Base-by-base conservation (phyloP, 2,888 invertebrate genomes). In the Thymelicus sylvestris region DNA sequence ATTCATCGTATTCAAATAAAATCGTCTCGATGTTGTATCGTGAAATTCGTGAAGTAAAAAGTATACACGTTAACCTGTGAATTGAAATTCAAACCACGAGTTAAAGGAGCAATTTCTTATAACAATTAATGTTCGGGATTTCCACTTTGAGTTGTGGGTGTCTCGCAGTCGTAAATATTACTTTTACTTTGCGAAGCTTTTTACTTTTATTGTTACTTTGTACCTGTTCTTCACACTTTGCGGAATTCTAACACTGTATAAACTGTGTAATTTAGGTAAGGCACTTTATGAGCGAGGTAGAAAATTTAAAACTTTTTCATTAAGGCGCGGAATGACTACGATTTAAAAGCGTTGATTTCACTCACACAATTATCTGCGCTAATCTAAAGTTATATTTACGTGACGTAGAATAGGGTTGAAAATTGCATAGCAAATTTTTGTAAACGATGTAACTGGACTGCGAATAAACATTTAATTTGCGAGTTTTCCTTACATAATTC, bases 101-200 rank as follows among this genome's bases (percentile, higher is more conserved):
- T 50, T 44, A 67, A 67, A 55, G 55, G 55, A 55, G 44, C 41
- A 68, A 68, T 68, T 62, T 55, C 67, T 68, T 68, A 67, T 61
- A 67, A 50, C 67, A 67, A 67, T 67, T 67, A 67, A 67, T 67
- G 60, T 61, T 41, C 50, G 15, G 61, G 61, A 61, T 67, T 61
- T 61, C 50, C 31, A n/a, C 39, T 50, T 41, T 24, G 41, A 67
- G 41, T 48, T 38, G 31, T 62, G 61, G 52, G 50, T 50, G 39
- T 47, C 57, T 24, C 31, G 31, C 60, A 41, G 60, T 13, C 44
- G 61, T 62, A 62, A 62, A 62, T 62, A 31, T 62, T 62, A 62
- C 62, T 3, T 8, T 48, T 63, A 31, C 31, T 63, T 63, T 63
- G 12, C 63, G 38, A 63, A 48, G 63, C 48, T 63, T 44, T 62